Evolutionary conservation across 2,888 invertebrate genomes (phyloP).

Genomic region (Mechanitis messenoides): DNA sequence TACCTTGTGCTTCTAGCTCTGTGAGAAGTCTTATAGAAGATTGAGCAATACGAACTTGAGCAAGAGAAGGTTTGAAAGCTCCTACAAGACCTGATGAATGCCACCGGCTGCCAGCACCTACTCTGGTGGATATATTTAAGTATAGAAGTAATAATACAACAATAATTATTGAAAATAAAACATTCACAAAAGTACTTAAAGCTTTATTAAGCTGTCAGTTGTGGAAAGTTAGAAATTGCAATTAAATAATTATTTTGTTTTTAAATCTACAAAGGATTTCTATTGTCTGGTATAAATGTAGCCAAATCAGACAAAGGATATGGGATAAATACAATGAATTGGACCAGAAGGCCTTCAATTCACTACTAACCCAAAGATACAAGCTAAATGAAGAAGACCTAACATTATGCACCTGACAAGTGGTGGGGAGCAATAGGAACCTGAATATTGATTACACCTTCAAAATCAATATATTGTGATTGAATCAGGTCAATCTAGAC

Average conservation of each 20-base stretch:
- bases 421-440: constrained; percentile 5
- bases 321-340: too few species aligned
- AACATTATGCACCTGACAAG: background rate
- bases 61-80: constrained; percentile 87
- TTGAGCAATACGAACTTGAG: constrained; percentile 88
- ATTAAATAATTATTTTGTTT: too few species aligned
- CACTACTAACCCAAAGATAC: background rate
- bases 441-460: constrained; percentile 7
- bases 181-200: too few species aligned
- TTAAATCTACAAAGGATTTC: too few species aligned
- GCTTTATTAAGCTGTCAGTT: too few species aligned
- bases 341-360: too few species aligned
- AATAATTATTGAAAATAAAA: background rate
- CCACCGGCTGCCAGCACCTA: constrained; percentile 89
- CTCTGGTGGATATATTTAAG: constrained; percentile 54
- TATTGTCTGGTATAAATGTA: too few species aligned
- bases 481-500: constrained; percentile 5
- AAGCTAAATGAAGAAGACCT: background rate
- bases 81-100: constrained; percentile 89
- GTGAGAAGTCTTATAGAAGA: constrained; percentile 83
- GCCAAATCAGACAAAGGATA: too few species aligned
- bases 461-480: constrained; percentile 16
- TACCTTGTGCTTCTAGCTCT: constrained; percentile 82
- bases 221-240: too few species aligned
- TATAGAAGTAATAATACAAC: background rate